Conservation (phyloP, 2,113 vertebrate species). For the Propithecus coquereli region DNA sequence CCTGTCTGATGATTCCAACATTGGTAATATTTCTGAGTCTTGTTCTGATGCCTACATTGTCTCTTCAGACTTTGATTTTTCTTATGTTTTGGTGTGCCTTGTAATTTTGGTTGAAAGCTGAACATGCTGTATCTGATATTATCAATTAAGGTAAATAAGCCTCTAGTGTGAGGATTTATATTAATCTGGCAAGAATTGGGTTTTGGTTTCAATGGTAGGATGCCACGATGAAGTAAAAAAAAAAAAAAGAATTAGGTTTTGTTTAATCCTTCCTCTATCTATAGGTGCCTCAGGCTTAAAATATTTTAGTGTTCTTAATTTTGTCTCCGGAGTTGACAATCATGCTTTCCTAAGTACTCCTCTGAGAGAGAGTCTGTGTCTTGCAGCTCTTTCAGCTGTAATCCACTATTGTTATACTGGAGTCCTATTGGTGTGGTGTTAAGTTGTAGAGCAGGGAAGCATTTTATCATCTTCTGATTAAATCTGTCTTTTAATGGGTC, state of each 20-base stretch:
- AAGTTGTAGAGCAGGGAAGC: background rate
- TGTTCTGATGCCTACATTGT: background rate
- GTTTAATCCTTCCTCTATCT: background rate
- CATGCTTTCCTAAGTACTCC: background rate
- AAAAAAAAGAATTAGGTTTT: background rate
- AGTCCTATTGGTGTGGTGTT: background rate
- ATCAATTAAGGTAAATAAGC: background rate
- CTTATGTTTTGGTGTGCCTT: background rate
- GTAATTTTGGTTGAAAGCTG: background rate
- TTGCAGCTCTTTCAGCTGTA: background rate
- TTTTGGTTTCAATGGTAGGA: background rate
- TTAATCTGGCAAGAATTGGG: background rate
- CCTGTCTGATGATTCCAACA: background rate
- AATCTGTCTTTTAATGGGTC: background rate
- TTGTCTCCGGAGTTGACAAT: background rate
- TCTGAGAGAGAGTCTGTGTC: background rate
- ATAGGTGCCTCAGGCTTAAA: background rate
- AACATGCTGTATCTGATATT: background rate
- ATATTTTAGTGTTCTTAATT: background rate
- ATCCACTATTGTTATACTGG: background rate
- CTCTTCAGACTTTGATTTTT: background rate
- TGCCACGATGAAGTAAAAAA: no score
- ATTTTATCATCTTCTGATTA: slow-evolving; percentile 26
- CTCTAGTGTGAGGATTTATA: background rate
- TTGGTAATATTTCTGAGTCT: background rate